phyloP scores from a whole-genome alignment of 2,797 vertebrate genomes.

The Aplochiton taeniatus region DNA sequence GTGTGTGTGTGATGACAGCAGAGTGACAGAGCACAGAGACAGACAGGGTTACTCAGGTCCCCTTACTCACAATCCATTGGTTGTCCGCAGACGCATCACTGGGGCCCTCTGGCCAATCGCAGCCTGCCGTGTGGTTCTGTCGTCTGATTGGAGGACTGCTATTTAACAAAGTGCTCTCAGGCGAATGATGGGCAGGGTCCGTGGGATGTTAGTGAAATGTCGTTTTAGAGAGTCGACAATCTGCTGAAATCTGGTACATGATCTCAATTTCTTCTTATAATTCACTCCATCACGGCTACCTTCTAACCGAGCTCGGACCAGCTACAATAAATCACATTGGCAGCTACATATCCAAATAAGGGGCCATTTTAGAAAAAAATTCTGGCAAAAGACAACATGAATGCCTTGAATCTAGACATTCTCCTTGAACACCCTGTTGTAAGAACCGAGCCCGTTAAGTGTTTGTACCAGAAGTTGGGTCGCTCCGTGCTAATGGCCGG shows the following conservation, averaged over 20 bases:
- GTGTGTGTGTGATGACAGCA: conserved; percentile 43
- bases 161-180: conserved; percentile 77
- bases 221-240: conserved; percentile 39
- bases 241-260: conserved; percentile 33
- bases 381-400: too few relatives aligned
- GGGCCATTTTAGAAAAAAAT: too few relatives aligned
- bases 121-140: conserved; percentile 75
- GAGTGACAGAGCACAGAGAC: conserved; percentile 63
- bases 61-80: conserved; percentile 70
- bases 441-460: background rate
- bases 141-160: conserved; percentile 73
- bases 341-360: too few relatives aligned
- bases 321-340: too few relatives aligned
- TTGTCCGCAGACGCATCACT: conserved; percentile 70
- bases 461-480: conserved; percentile 37
- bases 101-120: conserved; percentile 73
- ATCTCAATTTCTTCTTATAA: conserved; percentile 25
- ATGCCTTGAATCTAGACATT: too few relatives aligned
- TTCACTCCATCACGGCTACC: too few relatives aligned
- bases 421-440: too few relatives aligned
- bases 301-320: too few relatives aligned
- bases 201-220: conserved; percentile 50
- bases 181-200: conserved; percentile 72
- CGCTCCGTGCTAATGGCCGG: conserved; percentile 56
- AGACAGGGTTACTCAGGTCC: conserved; percentile 68